These are phyloP conservation scores for Engystomops pustulosus DNA, from an alignment of 2,113 vertebrate genomes.

Conservation along the genomic window DNA sequence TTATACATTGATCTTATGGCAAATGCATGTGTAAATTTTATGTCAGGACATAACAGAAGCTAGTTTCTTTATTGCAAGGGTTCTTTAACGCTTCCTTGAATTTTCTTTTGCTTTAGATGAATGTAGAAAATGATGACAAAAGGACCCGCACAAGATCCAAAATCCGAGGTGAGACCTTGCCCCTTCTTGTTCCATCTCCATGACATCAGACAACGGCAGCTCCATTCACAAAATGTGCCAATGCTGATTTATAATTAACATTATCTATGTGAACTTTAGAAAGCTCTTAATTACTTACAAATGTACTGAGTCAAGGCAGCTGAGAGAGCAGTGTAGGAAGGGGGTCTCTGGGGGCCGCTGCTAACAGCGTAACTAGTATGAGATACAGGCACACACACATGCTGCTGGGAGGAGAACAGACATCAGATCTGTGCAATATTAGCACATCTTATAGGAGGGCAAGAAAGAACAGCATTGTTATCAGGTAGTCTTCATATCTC, in stretches of 20 bases:
- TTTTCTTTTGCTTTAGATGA: constrained; percentile 83
- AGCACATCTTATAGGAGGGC: not conserved
- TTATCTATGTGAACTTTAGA: not conserved
- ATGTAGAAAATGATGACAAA: constrained; percentile 89
- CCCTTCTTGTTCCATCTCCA: not conserved
- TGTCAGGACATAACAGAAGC: not conserved
- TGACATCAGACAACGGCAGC: not conserved
- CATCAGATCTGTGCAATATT: not conserved
- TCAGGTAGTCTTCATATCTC: not conserved
- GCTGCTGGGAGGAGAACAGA: not conserved
- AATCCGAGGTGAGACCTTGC: constrained; percentile 83
- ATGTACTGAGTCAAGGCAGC: not conserved
- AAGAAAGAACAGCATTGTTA: not conserved
- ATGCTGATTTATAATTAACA: constrained; percentile 45
- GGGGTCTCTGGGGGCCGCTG: not conserved
- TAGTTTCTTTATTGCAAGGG: not conserved
- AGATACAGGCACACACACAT: not conserved
- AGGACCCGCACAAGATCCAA: constrained; percentile 92
- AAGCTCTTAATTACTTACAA: constrained; percentile 42
- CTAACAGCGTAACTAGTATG: not conserved
- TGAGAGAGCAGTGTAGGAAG: not conserved
- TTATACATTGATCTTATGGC: not conserved
- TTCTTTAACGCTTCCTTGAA: not conserved
- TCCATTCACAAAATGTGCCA: constrained; percentile 38
- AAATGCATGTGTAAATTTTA: not conserved